Evolutionary conservation across 2,888 invertebrate genomes (phyloP), one percentile per base, ranked within the genome.

Genomic region (Parthenolecanium corni): DNA sequence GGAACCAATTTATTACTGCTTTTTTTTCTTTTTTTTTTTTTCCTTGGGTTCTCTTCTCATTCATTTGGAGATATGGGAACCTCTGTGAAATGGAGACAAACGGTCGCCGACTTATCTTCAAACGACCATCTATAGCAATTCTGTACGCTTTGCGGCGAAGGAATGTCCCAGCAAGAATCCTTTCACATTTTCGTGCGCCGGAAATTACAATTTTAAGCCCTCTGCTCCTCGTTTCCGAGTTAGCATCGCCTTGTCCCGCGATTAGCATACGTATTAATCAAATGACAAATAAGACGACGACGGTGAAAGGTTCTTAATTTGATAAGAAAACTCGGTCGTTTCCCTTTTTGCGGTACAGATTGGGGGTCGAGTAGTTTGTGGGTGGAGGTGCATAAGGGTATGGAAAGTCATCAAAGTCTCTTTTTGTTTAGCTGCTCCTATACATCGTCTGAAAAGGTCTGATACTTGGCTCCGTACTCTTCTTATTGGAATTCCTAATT

Each of bases 201-300:
- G 57, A 57, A 57, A 25, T 47, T 47, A 44, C 57, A 46, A 57
- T 57, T 57, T 46, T 31, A 31, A 31, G 4, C 31, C 31, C 31
- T 31, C n/a, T n/a, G n/a, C n/a, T n/a, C n/a, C n/a, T n/a, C n/a
- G n/a, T n/a, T n/a, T 9, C 31, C 31, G 5, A 4, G 4, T 31
- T 9, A 4, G 31, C 31, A 9, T 9, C 31, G 9, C 31, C 31
- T 4, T 31, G 31, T 46, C 44, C 57, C 46, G 57, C 44, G 57
- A 57, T 57, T 57, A 57, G 57, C 57, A 57, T 57, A 57, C 57
- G 44, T 57, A 57, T 57, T 57, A 57, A 57, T 57, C 57, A 57
- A 57, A 57, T 57, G 57, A 57, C 57, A 57, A 57, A 57, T 57
- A 57, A 54, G 54, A 44, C 57, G 57, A 57, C 57, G 46, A 42